Base-by-base conservation (phyloP, 1,140 invertebrate species). In the Pinna nobilis region DNA sequence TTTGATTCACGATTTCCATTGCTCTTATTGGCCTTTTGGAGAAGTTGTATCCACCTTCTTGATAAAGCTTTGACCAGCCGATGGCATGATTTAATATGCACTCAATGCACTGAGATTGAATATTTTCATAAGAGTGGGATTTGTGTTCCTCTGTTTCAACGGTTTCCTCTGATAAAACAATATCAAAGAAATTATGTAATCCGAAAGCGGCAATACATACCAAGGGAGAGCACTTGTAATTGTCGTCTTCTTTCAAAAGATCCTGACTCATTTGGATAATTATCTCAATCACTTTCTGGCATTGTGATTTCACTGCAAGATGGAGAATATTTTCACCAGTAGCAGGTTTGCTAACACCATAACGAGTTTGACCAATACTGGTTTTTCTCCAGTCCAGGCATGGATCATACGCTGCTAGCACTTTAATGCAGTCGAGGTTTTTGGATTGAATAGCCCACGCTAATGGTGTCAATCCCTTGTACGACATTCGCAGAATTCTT, bases 261-360 rank as follows among this genome's bases (percentile, higher is more conserved):
- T 35, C 55, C 55, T 6, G 9, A 5, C 37, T 30, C 37, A 30
- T 59, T 59, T 35, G 55, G 37, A 13, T 9, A 33, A 59, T 33
- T 18, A 59, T 30, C 37, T 35, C 55, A 18, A 59, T 59, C 55
- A 59, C 37, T 35, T 59, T 33, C 20, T 30, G 55, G 37, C 37
- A 30, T 59, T 13, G 35, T 2, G 66, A 57, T 2, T 69, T 39
- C 15, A 57, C 25, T n/a, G 66, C 66, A 32, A 69, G 23, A 47
- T 69, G 66, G 37, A 69, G 53, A 44, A 69, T 59, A 44, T 44
- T 59, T 69, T 69, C 53, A n/a, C n/a, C n/a, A n/a, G n/a, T n/a
- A n/a, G n/a, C n/a, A n/a, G n/a, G n/a, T n/a, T n/a, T n/a, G n/a
- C n/a, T n/a, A n/a, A n/a, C n/a, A n/a, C n/a, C n/a, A n/a, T n/a